Evolutionary conservation across 2,888 invertebrate genomes (phyloP).

Genomic region (Parnassius smintheus): DNA sequence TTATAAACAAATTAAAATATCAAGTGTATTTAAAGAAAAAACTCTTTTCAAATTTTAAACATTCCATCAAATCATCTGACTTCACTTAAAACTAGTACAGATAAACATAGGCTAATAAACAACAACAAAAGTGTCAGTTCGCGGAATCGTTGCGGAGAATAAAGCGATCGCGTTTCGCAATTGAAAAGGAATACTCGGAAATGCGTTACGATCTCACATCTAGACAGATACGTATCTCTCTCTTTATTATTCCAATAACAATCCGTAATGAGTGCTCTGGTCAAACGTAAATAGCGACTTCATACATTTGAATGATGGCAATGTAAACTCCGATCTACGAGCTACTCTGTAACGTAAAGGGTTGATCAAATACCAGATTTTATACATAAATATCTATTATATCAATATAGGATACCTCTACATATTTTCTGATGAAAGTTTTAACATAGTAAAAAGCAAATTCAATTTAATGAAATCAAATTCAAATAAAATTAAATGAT

Average conservation of each 20-base stretch:
- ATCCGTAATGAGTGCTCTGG: slow-evolving; percentile 80
- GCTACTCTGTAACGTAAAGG: slow-evolving; percentile 63
- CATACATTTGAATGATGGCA: slow-evolving; percentile 79
- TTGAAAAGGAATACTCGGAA: slow-evolving; percentile 64
- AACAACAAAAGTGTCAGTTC: slow-evolving; percentile 75
- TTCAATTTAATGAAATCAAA: too few species aligned
- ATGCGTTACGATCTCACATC: slow-evolving; percentile 64
- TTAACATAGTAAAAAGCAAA: too few species aligned
- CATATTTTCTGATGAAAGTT: too few species aligned
- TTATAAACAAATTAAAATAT: slow-evolving; percentile 38
- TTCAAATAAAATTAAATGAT: too few species aligned
- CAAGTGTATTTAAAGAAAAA: slow-evolving; percentile 34
- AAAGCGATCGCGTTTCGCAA: slow-evolving; percentile 75
- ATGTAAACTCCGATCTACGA: slow-evolving; percentile 72
- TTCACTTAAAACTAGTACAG: slow-evolving; percentile 47
- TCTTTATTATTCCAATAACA: slow-evolving; percentile 81
- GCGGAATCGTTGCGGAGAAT: slow-evolving; percentile 63
- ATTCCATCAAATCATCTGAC: slow-evolving; percentile 34
- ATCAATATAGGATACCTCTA: too few species aligned
- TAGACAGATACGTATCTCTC: slow-evolving; percentile 71
- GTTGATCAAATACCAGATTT: slow-evolving; percentile 38
- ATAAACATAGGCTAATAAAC: slow-evolving; percentile 74
- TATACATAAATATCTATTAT: background rate
- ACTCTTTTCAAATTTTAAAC: slow-evolving; percentile 46
- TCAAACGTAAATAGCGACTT: slow-evolving; percentile 80